phyloP scores from a whole-genome alignment of 2,113 vertebrate species.

The Gobio gobio region DNA sequence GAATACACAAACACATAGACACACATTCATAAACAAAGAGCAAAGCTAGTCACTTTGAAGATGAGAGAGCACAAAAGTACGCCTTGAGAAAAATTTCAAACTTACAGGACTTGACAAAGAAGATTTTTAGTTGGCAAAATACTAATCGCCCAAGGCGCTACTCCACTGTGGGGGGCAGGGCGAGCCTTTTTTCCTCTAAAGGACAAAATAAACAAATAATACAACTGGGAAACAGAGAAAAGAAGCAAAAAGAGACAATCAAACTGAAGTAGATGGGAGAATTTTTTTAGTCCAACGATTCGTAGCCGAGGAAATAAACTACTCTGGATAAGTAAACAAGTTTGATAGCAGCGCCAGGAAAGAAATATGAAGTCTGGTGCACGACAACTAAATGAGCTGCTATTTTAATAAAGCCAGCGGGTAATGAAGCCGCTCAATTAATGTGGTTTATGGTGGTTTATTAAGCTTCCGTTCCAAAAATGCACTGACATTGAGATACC shows the following conservation, averaged over 20 bases:
- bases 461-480: neutral
- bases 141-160: neutral
- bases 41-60: conserved; percentile 20
- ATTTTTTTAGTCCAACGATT: conserved; percentile 24
- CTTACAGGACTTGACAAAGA: conserved; percentile 14
- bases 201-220: neutral
- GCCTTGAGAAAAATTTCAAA: conserved; percentile 27
- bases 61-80: neutral
- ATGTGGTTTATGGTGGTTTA: conserved; percentile 5
- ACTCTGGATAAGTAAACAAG: conserved; percentile 16
- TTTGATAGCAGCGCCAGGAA: conserved; percentile 14
- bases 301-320: neutral
- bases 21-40: neutral
- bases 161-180: neutral
- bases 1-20: neutral
- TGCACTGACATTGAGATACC: neutral
- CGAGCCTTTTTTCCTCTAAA: neutral
- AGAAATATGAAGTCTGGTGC: conserved; percentile 23
- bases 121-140: conserved; percentile 26
- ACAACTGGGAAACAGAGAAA: neutral
- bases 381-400: conserved; percentile 5
- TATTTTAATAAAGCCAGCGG: conserved; percentile 18
- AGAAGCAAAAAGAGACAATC: neutral
- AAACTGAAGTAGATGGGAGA: conserved; percentile 15
- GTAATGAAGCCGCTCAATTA: conserved; percentile 28